Conservation (phyloP, 2,113 vertebrate genomes). For the Climacteris rufus region DNA sequence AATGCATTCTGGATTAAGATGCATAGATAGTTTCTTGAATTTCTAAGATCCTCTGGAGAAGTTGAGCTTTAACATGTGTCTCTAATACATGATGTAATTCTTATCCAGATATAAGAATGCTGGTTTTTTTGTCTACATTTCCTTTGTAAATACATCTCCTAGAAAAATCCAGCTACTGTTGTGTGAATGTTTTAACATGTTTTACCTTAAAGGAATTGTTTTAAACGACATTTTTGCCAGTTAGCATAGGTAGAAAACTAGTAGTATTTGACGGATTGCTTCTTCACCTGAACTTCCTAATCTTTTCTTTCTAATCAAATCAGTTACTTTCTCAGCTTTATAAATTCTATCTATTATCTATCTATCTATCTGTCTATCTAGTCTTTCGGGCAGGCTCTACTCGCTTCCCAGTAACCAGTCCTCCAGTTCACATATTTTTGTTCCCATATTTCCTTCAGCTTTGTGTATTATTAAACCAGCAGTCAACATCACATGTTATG, state of each 20-base stretch:
- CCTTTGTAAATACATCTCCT: neutral
- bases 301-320: neutral
- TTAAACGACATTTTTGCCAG: neutral
- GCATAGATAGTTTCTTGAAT: neutral
- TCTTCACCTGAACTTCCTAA: neutral
- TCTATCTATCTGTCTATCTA: neutral
- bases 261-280: neutral
- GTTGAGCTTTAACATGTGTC: neutral
- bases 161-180: neutral
- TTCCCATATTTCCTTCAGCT: neutral
- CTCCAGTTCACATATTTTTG: neutral
- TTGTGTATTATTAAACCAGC: neutral
- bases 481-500: neutral
- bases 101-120: neutral
- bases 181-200: neutral
- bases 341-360: neutral
- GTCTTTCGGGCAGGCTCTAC: accelerated
- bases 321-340: neutral
- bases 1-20: neutral
- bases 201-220: neutral
- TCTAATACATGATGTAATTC: neutral
- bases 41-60: neutral
- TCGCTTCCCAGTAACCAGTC: neutral
- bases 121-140: neutral
- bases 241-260: neutral